phyloP scores from a whole-genome alignment of 2,888 invertebrate genomes.

The Agelastica alni region DNA sequence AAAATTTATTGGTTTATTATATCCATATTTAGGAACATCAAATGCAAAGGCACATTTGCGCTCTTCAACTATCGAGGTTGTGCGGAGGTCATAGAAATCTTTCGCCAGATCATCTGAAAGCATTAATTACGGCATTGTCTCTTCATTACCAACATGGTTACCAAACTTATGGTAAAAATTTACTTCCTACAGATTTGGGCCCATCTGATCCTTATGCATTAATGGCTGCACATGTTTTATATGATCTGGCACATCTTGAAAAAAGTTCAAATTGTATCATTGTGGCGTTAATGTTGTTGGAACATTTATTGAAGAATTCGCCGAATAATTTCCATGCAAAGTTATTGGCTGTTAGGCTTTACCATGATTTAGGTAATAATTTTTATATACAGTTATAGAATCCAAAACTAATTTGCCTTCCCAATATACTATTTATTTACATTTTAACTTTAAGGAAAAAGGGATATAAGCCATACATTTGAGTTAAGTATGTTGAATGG shows the following conservation, averaged over 20 bases:
- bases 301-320: constrained; percentile 74
- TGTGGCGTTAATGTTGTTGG: constrained; percentile 71
- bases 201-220: constrained; percentile 81
- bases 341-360: constrained; percentile 79
- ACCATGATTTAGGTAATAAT: constrained; percentile 71
- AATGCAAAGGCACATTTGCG: constrained; percentile 82
- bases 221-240: constrained; percentile 74
- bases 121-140: constrained; percentile 66
- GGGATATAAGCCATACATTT: too few relatives aligned
- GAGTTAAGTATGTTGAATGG: too few relatives aligned
- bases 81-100: constrained; percentile 69
- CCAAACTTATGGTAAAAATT: constrained; percentile 61
- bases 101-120: constrained; percentile 60
- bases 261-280: constrained; percentile 63
- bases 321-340: constrained; percentile 90
- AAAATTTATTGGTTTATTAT: background rate
- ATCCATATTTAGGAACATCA: constrained; percentile 64
- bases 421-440: too few relatives aligned
- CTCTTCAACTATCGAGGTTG: constrained; percentile 74
- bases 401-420: too few relatives aligned
- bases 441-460: too few relatives aligned
- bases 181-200: constrained; percentile 72
- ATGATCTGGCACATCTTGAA: constrained; percentile 61
- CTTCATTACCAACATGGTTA: constrained; percentile 69
- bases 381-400: too few relatives aligned